Percentiles rank a stretch among this genome's conserved stretches.
These are phyloP conservation scores for Dichetophora obliterata DNA, from an alignment of 2,888 invertebrate genomes.

Conservation along the genomic window DNA sequence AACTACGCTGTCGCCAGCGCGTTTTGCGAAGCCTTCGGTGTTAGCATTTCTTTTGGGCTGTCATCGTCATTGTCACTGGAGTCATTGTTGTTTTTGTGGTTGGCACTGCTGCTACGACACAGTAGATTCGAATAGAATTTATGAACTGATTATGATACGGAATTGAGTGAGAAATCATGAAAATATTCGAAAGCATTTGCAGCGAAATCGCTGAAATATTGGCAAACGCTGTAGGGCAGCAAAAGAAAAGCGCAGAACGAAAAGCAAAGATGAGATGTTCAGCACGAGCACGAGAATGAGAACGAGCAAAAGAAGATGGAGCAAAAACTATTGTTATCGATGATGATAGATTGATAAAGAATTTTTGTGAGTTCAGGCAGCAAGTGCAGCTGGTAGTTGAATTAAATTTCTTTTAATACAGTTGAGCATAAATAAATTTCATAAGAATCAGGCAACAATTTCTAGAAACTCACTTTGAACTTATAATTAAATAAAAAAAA, in stretches of 20 bases:
- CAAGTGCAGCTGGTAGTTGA: too few relatives aligned
- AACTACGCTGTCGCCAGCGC: neutral
- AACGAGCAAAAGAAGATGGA: neutral
- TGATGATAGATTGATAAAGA: neutral
- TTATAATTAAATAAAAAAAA: too few relatives aligned
- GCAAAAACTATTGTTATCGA: neutral
- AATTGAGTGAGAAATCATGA: constrained; percentile 37
- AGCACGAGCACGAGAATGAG: neutral
- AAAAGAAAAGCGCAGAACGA: neutral
- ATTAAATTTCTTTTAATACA: too few relatives aligned
- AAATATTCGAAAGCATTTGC: constrained; percentile 27
- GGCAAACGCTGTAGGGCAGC: neutral
- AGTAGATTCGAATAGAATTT: constrained; percentile 33
- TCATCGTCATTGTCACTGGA: neutral
- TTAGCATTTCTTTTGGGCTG: neutral
- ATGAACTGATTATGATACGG: constrained; percentile 39
- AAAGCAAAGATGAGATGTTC: neutral
- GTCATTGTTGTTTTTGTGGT: neutral
- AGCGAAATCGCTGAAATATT: constrained; percentile 3
- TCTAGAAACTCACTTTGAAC: too few relatives aligned
- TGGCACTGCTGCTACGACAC: neutral
- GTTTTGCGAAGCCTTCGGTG: neutral
- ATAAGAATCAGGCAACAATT: too few relatives aligned
- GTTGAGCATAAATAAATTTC: too few relatives aligned
- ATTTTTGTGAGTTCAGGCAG: too few relatives aligned